These are phyloP conservation scores for Phalacrocorax carbo DNA, from an alignment of 2,113 vertebrate species.

Conservation along the genomic window DNA sequence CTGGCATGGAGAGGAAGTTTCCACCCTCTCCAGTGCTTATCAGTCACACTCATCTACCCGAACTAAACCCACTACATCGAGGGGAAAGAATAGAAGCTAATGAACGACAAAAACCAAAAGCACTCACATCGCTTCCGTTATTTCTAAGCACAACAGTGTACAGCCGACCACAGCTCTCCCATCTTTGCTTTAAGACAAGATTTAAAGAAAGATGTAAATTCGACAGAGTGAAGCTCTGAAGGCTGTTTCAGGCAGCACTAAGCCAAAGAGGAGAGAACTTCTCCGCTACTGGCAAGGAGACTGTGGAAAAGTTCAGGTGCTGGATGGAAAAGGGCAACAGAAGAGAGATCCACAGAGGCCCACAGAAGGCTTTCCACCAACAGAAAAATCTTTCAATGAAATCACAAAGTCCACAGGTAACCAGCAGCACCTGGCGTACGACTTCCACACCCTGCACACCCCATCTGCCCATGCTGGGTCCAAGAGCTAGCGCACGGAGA, in stretches of 20 bases:
- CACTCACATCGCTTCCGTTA: neutral
- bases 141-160: neutral
- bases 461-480: neutral
- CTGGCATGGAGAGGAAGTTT: neutral
- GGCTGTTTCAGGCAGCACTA: neutral
- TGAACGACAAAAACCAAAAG: accelerated
- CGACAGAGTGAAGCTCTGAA: neutral
- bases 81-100: neutral
- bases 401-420: neutral
- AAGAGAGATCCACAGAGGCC: neutral
- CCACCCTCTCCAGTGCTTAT: neutral
- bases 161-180: neutral
- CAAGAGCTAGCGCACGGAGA: neutral
- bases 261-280: neutral
- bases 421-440: neutral
- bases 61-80: accelerated
- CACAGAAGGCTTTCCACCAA: neutral
- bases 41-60: neutral
- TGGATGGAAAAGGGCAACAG: neutral
- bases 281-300: neutral
- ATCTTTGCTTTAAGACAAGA: neutral
- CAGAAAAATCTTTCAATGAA: neutral
- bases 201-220: neutral
- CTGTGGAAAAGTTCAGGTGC: neutral
- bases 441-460: neutral